Evolutionary conservation across 2,888 invertebrate genomes (phyloP).

Genomic region (Thera britannica): DNA sequence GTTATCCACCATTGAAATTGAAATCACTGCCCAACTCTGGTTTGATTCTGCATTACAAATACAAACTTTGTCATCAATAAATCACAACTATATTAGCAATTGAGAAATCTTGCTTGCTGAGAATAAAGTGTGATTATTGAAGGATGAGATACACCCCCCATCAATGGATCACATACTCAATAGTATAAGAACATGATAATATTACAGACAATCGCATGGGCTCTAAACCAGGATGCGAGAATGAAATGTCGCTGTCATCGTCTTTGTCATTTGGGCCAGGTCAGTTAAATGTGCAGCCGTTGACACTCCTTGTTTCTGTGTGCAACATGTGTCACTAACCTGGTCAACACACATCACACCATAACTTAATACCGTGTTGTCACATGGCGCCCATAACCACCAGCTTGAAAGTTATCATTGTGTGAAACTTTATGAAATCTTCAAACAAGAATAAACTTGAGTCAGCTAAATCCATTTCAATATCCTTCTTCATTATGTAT

Average conservation of each 20-base stretch:
- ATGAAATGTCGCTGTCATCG: slow-evolving; percentile 82
- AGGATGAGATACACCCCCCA: slow-evolving; percentile 14
- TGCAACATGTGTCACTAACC: slow-evolving; percentile 83
- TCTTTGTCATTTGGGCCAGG: slow-evolving; percentile 83
- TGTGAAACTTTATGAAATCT: slow-evolving; percentile 35
- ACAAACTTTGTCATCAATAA: slow-evolving; percentile 8
- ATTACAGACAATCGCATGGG: slow-evolving; percentile 84
- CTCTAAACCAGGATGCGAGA: slow-evolving; percentile 81
- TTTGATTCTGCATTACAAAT: slow-evolving; percentile 6
- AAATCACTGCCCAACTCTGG: not conserved
- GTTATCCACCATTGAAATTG: not conserved
- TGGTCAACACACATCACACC: slow-evolving; percentile 56
- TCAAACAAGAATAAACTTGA: slow-evolving; percentile 19
- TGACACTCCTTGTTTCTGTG: slow-evolving; percentile 78
- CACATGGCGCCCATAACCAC: slow-evolving; percentile 58
- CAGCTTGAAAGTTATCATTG: slow-evolving; percentile 52
- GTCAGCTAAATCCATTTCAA: slow-evolving; percentile 6
- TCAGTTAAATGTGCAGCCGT: slow-evolving; percentile 81
- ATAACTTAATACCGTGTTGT: slow-evolving; percentile 47
- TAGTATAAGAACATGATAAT: slow-evolving; percentile 70
- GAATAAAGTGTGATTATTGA: not conserved
- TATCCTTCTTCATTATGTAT: slow-evolving; percentile 19
- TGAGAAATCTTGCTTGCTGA: not conserved
- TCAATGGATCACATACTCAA: slow-evolving; percentile 39
- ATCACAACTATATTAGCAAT: slow-evolving; percentile 5